These are phyloP conservation scores for Neodiprion lecontei DNA, from an alignment of 1,140 invertebrate genomes.

Conservation along the genomic window DNA sequence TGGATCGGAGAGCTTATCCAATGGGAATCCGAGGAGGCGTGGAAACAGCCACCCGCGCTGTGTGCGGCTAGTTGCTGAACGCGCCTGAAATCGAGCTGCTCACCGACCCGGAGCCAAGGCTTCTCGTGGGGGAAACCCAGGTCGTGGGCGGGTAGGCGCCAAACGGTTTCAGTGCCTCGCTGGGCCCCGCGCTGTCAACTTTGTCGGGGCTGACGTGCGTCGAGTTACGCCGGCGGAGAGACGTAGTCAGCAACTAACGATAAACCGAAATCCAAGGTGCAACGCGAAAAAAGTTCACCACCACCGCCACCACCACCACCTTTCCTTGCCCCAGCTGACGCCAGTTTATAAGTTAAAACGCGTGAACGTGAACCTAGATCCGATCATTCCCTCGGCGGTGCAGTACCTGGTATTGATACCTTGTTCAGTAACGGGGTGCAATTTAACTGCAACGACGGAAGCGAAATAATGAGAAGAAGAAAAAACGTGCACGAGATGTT, in stretches of 20 bases:
- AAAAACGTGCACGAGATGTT: too few relatives aligned
- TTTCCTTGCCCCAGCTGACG: too few relatives aligned
- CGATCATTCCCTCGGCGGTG: too few relatives aligned
- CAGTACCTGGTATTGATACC: too few relatives aligned
- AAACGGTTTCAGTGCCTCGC: slow-evolving; percentile 47
- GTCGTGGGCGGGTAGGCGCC: slow-evolving; percentile 30
- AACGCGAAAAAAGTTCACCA: too few relatives aligned
- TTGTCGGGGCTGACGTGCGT: slow-evolving; percentile 45
- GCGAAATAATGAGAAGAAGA: too few relatives aligned
- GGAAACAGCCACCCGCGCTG: slow-evolving; percentile 29
- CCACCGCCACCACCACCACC: too few relatives aligned
- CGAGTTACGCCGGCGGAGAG: background rate
- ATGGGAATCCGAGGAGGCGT: slow-evolving; percentile 44
- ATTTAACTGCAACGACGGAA: too few relatives aligned
- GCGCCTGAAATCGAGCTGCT: slow-evolving; percentile 1
- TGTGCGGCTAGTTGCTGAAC: background rate
- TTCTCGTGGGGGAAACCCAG: slow-evolving; percentile 29
- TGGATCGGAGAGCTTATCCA: slow-evolving; percentile 38
- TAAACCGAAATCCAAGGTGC: slow-evolving; percentile 12
- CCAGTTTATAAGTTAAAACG: too few relatives aligned
- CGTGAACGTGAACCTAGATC: too few relatives aligned
- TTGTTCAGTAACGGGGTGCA: too few relatives aligned
- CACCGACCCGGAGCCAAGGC: too few relatives aligned
- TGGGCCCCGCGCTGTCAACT: slow-evolving; percentile 51
- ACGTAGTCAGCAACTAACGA: slow-evolving; percentile 1